A percentile compares a stretch with the other conserved stretches of the same genome.
Evolutionary conservation across 30 jellyfish, hydroid and myxozoan genomes (phyloP).

Genomic region (Hydractinia symbiolongicarpus): DNA sequence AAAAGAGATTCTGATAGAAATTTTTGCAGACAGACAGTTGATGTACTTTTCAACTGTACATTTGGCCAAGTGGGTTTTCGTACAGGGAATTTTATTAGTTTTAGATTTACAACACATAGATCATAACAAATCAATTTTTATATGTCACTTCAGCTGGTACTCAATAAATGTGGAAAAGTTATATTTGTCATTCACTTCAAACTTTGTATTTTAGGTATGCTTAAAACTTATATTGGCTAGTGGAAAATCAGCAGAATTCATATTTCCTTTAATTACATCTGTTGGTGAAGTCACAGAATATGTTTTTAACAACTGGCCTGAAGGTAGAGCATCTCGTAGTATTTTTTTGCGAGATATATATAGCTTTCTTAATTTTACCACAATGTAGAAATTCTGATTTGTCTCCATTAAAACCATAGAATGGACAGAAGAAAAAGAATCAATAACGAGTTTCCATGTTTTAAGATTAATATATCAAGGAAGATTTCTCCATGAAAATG

Average conservation of each 20-base stretch:
- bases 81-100: too few species aligned
- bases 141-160: too few species aligned
- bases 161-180: too few species aligned
- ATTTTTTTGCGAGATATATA: too few species aligned
- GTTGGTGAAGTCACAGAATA: constrained; percentile 81
- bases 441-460: constrained; percentile 55
- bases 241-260: constrained; percentile 82
- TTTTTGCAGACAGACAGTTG: too few species aligned
- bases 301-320: constrained; percentile 84
- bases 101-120: too few species aligned
- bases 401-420: constrained; percentile 29
- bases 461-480: constrained; percentile 76
- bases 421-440: constrained; percentile 83
- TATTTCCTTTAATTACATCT: constrained; percentile 51
- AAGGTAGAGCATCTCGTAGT: constrained; percentile 30
- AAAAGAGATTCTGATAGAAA: too few species aligned
- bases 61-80: too few species aligned
- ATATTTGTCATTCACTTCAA: too few species aligned
- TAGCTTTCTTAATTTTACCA: too few species aligned
- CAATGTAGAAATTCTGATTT: neutral
- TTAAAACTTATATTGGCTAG: constrained; percentile 67
- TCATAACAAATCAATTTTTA: too few species aligned
- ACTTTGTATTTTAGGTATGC: constrained; percentile 29
- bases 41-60: too few species aligned
- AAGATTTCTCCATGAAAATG: constrained; percentile 80